phyloP scores from a whole-genome alignment of 2,797 vertebrate species.

The Tympanoctomys barrerae region DNA sequence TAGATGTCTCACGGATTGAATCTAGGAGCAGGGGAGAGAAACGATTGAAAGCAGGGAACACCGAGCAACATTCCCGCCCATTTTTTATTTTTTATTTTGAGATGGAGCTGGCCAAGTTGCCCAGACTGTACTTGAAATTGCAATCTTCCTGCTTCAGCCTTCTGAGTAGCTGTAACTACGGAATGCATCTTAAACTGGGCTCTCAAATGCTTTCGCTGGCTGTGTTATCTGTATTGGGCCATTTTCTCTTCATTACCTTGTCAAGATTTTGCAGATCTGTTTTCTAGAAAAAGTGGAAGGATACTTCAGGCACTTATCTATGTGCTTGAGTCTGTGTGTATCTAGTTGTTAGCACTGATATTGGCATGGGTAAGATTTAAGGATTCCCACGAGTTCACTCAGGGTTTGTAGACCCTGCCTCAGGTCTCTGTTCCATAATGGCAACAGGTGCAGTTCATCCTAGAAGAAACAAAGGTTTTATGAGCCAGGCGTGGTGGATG shows the following conservation, averaged over 20 bases:
- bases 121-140: background rate
- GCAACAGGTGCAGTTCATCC: background rate
- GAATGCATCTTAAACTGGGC: background rate
- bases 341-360: background rate
- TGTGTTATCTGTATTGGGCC: background rate
- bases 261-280: background rate
- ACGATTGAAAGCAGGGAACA: background rate
- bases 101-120: background rate
- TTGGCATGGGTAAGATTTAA: background rate
- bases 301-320: background rate
- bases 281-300: background rate
- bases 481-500: background rate
- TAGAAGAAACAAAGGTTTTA: background rate
- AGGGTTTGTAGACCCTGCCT: background rate
- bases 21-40: too few relatives aligned
- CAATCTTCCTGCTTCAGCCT: background rate
- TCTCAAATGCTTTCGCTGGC: background rate
- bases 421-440: background rate
- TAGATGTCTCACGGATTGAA: background rate
- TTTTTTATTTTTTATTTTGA: background rate
- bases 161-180: background rate
- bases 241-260: background rate
- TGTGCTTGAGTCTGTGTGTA: too few relatives aligned
- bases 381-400: background rate
- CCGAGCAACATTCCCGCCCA: background rate